Conservation (phyloP, 2,797 vertebrate species). For the Artibeus lituratus region DNA sequence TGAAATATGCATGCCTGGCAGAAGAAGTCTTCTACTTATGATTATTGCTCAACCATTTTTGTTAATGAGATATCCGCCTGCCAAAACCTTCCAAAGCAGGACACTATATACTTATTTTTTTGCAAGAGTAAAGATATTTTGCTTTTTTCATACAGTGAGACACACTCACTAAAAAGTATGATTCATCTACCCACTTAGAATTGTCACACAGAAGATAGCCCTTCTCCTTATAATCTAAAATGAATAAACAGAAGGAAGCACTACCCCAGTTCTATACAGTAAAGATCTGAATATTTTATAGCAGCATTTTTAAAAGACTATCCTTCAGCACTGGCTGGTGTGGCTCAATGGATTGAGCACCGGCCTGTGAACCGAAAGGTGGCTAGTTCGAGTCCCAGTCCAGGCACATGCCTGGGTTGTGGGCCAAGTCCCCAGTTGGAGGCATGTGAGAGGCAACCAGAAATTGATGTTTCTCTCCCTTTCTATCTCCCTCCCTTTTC, state of each 20-base stretch:
- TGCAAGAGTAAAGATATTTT: neutral
- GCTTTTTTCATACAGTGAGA: constrained; percentile 5
- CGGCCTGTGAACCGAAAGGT: too few relatives aligned
- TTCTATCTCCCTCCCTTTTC: too few relatives aligned
- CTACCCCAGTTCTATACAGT: neutral
- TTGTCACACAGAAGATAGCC: neutral
- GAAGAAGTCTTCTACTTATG: neutral
- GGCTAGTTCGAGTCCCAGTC: too few relatives aligned
- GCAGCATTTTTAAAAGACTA: neutral
- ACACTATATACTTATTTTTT: neutral
- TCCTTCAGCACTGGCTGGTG: neutral
- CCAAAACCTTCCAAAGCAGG: neutral
- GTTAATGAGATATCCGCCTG: neutral
- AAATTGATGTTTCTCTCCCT: too few relatives aligned
- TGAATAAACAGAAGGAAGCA: neutral
- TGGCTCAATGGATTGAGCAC: too few relatives aligned
- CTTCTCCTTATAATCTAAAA: neutral
- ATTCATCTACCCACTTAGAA: neutral
- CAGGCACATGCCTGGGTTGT: too few relatives aligned
- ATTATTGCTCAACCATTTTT: neutral
- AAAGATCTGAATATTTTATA: neutral
- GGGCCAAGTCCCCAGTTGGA: too few relatives aligned
- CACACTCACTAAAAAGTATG: neutral
- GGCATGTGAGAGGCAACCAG: too few relatives aligned
- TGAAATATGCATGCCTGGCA: neutral